These are phyloP conservation scores for Hirtodrosophila histrioides DNA, from an alignment of 2,888 invertebrate species.

Conservation along the genomic window DNA sequence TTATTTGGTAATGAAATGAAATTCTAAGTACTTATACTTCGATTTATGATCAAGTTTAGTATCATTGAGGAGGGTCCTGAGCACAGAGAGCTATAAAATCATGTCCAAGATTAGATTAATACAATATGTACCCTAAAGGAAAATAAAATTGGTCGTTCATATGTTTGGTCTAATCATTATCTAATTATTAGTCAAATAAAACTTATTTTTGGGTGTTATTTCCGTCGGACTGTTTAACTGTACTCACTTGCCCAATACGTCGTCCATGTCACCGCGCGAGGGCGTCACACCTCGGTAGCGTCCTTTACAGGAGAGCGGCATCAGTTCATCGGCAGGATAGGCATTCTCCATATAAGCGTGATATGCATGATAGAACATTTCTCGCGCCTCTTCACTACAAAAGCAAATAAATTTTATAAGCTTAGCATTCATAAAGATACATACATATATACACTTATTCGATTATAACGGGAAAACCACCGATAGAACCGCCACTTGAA, in stretches of 20 bases:
- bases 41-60: no score
- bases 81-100: no score
- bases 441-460: no score
- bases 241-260: slow-evolving; percentile 97
- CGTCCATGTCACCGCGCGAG: slow-evolving; percentile 97
- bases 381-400: slow-evolving; percentile 92
- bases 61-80: no score
- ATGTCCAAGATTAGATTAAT: no score
- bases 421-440: no score
- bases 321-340: slow-evolving; percentile 98
- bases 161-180: neutral
- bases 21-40: no score
- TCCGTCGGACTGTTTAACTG: neutral
- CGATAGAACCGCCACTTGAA: no score
- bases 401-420: neutral
- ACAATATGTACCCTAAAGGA: no score
- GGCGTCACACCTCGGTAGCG: slow-evolving; percentile 95
- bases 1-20: no score
- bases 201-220: neutral
- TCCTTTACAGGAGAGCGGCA: slow-evolving; percentile 98
- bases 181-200: neutral
- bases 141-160: no score
- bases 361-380: slow-evolving; percentile 99
- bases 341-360: slow-evolving; percentile 98
- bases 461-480: no score